Evolutionary conservation across 2,113 vertebrate genomes (phyloP).

Genomic region (Brachypteracias leptosomus): DNA sequence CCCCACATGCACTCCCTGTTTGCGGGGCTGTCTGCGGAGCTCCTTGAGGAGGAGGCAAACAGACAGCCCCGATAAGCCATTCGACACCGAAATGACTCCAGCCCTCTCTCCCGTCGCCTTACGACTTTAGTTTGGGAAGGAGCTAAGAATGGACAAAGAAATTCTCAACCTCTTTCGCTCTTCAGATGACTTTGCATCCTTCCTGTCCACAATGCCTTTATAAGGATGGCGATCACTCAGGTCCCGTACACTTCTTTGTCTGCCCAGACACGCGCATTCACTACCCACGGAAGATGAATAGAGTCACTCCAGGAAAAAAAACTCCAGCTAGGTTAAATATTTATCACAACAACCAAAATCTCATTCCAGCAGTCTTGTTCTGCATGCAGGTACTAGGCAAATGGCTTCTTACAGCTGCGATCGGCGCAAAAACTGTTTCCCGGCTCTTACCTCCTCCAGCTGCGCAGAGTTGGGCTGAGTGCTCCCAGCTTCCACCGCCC

Average conservation of each 20-base stretch:
- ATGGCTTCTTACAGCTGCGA: background rate
- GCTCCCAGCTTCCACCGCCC: constrained; percentile 23
- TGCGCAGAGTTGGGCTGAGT: background rate
- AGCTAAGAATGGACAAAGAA: constrained; percentile 45
- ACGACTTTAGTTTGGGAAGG: constrained; percentile 23
- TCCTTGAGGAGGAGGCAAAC: background rate
- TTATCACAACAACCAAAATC: constrained; percentile 62
- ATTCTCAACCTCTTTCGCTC: constrained; percentile 39
- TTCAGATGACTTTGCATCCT: constrained; percentile 42
- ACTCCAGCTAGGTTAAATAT: constrained; percentile 71
- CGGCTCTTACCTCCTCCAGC: constrained; percentile 70
- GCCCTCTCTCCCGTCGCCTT: background rate
- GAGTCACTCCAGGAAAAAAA: background rate
- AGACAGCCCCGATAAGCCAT: background rate
- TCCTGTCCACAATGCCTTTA: constrained; percentile 40
- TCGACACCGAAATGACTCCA: background rate
- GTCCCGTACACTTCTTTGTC: constrained; percentile 70
- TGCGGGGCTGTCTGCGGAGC: background rate
- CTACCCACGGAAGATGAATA: constrained; percentile 43
- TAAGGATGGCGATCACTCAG: constrained; percentile 15
- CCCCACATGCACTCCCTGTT: background rate
- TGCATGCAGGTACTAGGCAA: constrained; percentile 18
- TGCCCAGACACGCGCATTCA: constrained; percentile 56
- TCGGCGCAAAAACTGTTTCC: background rate
- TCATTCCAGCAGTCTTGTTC: background rate